phyloP scores from a whole-genome alignment of 2,888 invertebrate genomes.

The Cantharis rustica region DNA sequence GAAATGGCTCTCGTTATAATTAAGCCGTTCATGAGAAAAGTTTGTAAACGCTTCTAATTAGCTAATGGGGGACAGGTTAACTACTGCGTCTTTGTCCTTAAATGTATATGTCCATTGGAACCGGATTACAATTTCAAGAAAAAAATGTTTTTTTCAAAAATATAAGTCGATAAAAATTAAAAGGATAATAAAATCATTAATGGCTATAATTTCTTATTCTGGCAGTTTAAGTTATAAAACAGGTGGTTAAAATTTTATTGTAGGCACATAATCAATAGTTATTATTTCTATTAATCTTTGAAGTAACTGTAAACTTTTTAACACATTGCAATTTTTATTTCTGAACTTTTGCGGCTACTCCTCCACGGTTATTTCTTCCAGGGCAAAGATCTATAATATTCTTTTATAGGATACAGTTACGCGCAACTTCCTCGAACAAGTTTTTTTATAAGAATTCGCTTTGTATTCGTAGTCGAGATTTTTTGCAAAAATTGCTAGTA shows the following conservation, averaged over 20 bases:
- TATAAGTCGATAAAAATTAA: neutral
- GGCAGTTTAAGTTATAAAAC: neutral
- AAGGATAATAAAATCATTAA: neutral
- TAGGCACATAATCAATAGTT: slow-evolving; percentile 12
- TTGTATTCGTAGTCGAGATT: slow-evolving; percentile 12
- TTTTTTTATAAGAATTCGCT: slow-evolving; percentile 14
- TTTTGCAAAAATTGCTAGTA: slow-evolving; percentile 15
- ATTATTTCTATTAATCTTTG: slow-evolving; percentile 9
- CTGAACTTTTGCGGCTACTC: slow-evolving; percentile 16
- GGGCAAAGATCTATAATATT: slow-evolving; percentile 24
- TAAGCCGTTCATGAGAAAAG: neutral
- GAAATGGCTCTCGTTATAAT: neutral
- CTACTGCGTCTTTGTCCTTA: neutral
- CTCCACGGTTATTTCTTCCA: slow-evolving; percentile 15
- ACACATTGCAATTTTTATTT: slow-evolving; percentile 15
- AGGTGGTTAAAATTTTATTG: neutral
- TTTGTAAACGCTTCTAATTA: neutral
- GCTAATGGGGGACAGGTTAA: neutral
- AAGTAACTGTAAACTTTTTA: slow-evolving; percentile 8
- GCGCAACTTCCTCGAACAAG: slow-evolving; percentile 21
- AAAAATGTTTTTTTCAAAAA: neutral
- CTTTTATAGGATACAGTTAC: slow-evolving; percentile 16
- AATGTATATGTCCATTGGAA: neutral
- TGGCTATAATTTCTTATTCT: neutral
- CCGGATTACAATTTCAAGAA: neutral